Conservation (phyloP, 2,888 invertebrate genomes). For the Orthosia cruda region DNA sequence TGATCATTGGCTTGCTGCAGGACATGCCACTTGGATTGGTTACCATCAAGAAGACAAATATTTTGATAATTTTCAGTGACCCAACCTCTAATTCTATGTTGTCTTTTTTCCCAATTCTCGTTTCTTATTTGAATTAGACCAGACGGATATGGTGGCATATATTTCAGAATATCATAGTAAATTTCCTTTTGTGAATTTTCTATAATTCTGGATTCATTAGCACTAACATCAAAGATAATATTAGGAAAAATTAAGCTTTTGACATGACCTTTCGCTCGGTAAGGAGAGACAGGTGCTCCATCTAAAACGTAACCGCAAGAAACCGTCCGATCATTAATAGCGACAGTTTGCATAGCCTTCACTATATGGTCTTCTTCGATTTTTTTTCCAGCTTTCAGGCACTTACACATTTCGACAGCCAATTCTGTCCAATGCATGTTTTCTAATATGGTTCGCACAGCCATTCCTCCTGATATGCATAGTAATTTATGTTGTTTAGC, state of each 20-base stretch:
- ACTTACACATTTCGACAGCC: conserved; percentile 82
- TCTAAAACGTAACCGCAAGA: conserved; percentile 93
- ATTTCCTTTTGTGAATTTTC: conserved; percentile 85
- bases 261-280: conserved; percentile 88
- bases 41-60: conserved; percentile 87
- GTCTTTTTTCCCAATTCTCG: conserved; percentile 83
- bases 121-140: conserved; percentile 86
- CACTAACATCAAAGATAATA: conserved; percentile 90
- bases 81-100: conserved; percentile 86
- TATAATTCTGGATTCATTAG: conserved; percentile 79
- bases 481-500: conserved; percentile 90
- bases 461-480: conserved; percentile 90
- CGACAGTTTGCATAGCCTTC: conserved; percentile 89
- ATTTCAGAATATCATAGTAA: conserved; percentile 78
- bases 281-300: conserved; percentile 91
- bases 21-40: conserved; percentile 91
- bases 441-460: conserved; percentile 88
- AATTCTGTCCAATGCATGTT: conserved; percentile 90
- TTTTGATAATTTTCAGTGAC: conserved; percentile 91
- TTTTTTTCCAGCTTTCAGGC: conserved; percentile 85
- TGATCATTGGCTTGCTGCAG: conserved; percentile 84
- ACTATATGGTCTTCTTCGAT: conserved; percentile 87
- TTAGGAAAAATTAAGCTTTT: conserved; percentile 91
- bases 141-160: conserved; percentile 81
- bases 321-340: conserved; percentile 86